Conservation (phyloP, 2,888 invertebrate species). For the Drosophila pseudotakahashii region DNA sequence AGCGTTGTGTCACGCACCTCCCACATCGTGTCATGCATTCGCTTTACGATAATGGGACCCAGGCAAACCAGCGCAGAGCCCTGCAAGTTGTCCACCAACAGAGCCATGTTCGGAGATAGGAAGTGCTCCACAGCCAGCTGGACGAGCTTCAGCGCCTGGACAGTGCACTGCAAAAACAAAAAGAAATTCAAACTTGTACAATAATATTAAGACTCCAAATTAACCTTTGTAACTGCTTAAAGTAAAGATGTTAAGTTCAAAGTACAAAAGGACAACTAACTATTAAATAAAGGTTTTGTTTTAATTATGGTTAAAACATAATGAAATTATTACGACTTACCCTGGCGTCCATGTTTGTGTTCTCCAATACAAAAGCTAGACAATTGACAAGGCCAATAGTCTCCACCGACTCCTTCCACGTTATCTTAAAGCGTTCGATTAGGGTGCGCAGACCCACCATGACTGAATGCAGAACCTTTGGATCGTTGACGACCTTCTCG, state of each 20-base stretch:
- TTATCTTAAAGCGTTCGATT: constrained; percentile 89
- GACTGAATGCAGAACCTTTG: constrained; percentile 87
- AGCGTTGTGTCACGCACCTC: constrained; percentile 91
- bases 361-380: constrained; percentile 85
- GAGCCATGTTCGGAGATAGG: constrained; percentile 90
- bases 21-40: constrained; percentile 90
- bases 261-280: too few species aligned
- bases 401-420: constrained; percentile 92
- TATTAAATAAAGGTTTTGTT: not conserved
- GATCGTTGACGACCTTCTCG: constrained; percentile 84
- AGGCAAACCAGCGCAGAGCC: constrained; percentile 88
- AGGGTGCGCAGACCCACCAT: constrained; percentile 88
- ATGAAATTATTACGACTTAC: constrained; percentile 80
- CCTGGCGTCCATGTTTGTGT: constrained; percentile 85
- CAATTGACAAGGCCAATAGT: constrained; percentile 88
- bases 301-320: not conserved
- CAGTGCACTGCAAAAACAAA: constrained; percentile 86
- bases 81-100: constrained; percentile 88
- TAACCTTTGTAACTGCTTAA: not conserved
- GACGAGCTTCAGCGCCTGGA: constrained; percentile 89
- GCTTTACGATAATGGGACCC: constrained; percentile 88
- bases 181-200: too few species aligned
- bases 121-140: constrained; percentile 90
- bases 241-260: not conserved
- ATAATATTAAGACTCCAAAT: too few species aligned